These are phyloP conservation scores for Orycteropus afer DNA, from an alignment of 2,113 vertebrate genomes.

Conservation along the genomic window DNA sequence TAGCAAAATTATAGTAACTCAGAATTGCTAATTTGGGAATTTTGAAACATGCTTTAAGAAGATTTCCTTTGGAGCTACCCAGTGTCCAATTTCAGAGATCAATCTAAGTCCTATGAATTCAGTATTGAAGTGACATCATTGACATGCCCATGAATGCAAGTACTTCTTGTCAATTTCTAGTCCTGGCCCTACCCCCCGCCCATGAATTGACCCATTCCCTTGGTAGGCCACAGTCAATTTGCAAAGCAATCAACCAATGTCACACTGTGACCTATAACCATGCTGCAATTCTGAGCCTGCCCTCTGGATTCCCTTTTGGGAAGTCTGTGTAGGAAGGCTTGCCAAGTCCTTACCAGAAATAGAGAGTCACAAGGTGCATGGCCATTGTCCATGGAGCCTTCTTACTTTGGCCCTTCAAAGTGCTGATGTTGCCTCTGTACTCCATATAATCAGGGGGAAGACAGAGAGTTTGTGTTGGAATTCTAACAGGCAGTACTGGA, in stretches of 20 bases:
- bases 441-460: background rate
- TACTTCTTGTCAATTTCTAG: too few relatives aligned
- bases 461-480: background rate
- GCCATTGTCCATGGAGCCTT: background rate
- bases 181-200: too few relatives aligned
- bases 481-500: background rate
- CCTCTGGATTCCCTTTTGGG: constrained; percentile 25
- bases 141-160: background rate
- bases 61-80: background rate
- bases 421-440: background rate
- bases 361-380: background rate
- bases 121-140: background rate
- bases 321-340: background rate
- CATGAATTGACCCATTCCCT: too few relatives aligned
- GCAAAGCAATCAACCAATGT: too few relatives aligned
- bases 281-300: constrained; percentile 32
- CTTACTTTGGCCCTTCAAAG: background rate
- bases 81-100: background rate
- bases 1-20: background rate
- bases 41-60: background rate
- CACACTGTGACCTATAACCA: background rate
- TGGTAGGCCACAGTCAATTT: too few relatives aligned
- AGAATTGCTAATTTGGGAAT: background rate
- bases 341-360: background rate
- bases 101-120: background rate